Evolutionary conservation across 2,888 invertebrate genomes (phyloP).

Genomic region (Cecidostiba fungosa): DNA sequence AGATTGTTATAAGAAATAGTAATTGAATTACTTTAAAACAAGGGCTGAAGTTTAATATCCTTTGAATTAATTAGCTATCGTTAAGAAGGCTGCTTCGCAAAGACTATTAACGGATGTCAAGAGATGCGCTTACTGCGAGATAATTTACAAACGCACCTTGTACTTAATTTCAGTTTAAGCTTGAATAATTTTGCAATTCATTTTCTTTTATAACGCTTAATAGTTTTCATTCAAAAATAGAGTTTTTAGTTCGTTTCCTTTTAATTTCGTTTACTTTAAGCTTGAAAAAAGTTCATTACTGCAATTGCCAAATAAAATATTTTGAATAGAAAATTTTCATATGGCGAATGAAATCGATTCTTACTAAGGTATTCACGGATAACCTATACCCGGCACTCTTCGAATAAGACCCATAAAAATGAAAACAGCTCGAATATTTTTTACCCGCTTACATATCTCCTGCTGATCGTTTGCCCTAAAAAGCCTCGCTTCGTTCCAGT

Average conservation of each 20-base stretch:
- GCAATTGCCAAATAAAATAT: too few relatives aligned
- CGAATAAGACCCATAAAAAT: background rate
- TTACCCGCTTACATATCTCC: background rate
- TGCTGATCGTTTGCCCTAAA: background rate
- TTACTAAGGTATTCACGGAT: too few relatives aligned
- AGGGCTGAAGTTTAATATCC: slow-evolving; percentile 26
- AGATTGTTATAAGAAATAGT: background rate
- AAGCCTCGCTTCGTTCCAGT: background rate
- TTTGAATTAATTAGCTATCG: slow-evolving; percentile 1
- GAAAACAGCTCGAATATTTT: background rate
- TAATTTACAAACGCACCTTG: background rate
- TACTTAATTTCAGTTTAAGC: background rate
- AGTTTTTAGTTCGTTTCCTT: too few relatives aligned
- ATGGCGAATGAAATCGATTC: background rate
- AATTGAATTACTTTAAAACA: slow-evolving; percentile 35
- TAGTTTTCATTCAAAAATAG: too few relatives aligned
- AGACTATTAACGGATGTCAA: slow-evolving; percentile 29
- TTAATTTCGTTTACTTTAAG: background rate
- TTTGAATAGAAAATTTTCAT: background rate
- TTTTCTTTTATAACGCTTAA: background rate
- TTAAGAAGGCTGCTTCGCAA: slow-evolving; percentile 6
- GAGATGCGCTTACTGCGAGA: background rate
- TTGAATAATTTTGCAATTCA: background rate
- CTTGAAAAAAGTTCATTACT: background rate
- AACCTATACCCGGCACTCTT: background rate